These are phyloP conservation scores for Amphipoea oculea DNA, from an alignment of 2,888 invertebrate species.

Conservation along the genomic window DNA sequence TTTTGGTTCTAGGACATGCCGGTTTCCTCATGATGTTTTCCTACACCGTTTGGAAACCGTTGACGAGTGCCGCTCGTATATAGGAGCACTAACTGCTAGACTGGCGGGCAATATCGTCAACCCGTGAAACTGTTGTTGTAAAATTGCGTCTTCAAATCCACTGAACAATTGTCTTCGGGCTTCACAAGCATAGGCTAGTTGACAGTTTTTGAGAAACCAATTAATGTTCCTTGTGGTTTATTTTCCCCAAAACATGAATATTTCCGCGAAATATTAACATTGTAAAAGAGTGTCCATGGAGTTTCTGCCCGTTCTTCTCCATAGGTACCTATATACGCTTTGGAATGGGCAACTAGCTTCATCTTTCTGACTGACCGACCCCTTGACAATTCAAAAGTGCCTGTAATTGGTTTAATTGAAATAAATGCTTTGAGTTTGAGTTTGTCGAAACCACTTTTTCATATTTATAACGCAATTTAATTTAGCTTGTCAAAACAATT, in stretches of 20 bases:
- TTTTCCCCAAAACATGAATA: neutral
- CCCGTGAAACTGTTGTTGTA: neutral
- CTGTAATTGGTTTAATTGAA: no score
- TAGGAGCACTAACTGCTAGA: neutral
- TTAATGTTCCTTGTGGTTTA: neutral
- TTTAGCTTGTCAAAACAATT: neutral
- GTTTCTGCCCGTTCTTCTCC: no score
- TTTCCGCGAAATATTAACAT: neutral
- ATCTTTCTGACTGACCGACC: no score
- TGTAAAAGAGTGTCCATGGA: no score
- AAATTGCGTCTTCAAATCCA: neutral
- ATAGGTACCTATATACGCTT: no score
- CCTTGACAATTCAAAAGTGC: no score
- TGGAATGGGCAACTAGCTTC: no score
- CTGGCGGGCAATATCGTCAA: neutral
- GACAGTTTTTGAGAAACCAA: neutral
- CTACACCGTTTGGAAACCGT: no score
- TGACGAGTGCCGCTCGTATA: no score
- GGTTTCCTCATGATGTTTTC: no score
- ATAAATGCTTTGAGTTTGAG: no score
- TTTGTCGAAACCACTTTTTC: neutral
- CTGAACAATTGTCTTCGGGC: neutral
- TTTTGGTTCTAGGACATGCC: no score
- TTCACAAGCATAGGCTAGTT: neutral
- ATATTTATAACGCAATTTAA: neutral